phyloP scores from a whole-genome alignment of 1,140 invertebrate species.

The Portunus trituberculatus region DNA sequence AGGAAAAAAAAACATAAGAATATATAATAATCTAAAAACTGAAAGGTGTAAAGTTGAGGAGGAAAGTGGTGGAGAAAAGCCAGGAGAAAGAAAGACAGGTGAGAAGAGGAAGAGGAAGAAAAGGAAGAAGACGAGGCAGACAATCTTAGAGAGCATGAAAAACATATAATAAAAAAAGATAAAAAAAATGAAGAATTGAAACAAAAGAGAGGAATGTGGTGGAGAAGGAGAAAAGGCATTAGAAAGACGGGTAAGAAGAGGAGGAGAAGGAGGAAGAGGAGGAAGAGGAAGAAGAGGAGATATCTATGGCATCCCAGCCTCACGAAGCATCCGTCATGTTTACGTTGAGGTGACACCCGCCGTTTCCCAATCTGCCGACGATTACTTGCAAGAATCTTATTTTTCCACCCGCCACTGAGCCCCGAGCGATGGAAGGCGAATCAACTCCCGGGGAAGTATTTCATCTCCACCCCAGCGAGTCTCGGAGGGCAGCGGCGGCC shows the following conservation, averaged over 20 bases:
- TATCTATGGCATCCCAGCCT: neutral
- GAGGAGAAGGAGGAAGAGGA: no score
- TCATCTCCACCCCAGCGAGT: neutral
- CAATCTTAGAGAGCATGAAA: no score
- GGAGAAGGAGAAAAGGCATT: neutral
- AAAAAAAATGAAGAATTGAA: no score
- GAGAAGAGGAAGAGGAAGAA: neutral
- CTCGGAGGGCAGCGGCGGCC: neutral
- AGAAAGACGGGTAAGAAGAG: no score
- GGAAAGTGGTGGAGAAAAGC: no score
- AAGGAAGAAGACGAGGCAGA: neutral
- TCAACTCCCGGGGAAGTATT: conserved; percentile 36
- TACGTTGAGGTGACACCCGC: conserved; percentile 31
- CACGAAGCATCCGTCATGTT: neutral
- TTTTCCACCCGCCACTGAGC: neutral
- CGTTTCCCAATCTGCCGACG: conserved; percentile 41
- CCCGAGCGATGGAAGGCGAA: neutral
- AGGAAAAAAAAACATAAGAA: no score
- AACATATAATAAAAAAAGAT: no score
- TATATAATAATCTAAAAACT: no score
- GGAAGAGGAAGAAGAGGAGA: no score
- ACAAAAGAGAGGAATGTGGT: no score
- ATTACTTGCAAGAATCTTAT: conserved; percentile 56
- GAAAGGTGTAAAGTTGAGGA: no score
- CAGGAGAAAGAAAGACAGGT: neutral